Percentiles rank a stretch among this genome's conserved stretches.
phyloP scores from a whole-genome alignment of 2,797 vertebrate species.

The Podarcis lilfordi region DNA sequence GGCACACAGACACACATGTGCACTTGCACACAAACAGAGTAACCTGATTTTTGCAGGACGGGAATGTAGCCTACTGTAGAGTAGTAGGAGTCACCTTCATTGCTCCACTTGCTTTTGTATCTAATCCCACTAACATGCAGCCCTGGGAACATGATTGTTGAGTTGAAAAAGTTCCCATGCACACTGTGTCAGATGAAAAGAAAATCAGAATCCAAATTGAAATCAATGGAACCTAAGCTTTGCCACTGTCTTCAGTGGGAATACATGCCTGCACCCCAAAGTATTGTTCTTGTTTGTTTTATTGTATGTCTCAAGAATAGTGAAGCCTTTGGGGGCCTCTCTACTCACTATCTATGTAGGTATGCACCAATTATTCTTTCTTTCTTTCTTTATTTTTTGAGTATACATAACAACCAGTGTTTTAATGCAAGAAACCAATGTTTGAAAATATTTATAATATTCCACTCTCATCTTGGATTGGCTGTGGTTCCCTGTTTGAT shows the following conservation, averaged over 20 bases:
- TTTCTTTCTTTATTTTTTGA: neutral
- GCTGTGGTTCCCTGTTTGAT: neutral
- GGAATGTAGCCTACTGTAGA: no score
- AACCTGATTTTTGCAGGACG: no score
- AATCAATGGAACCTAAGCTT: neutral
- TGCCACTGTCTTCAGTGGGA: neutral
- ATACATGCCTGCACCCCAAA: neutral
- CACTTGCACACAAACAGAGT: no score
- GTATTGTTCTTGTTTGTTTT: constrained; percentile 20
- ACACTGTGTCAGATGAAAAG: neutral
- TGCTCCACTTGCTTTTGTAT: no score
- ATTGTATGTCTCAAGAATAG: neutral
- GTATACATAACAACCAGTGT: neutral
- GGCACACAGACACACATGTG: no score
- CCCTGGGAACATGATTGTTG: no score
- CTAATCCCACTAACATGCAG: no score
- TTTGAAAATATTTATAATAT: neutral
- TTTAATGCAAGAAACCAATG: neutral
- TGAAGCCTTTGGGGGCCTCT: neutral
- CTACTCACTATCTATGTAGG: neutral
- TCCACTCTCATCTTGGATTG: neutral
- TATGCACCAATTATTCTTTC: neutral
- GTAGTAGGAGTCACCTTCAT: no score
- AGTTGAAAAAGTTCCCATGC: no score
- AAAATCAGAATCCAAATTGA: neutral